Evolutionary conservation across 2,797 vertebrate species (phyloP).

Genomic region (Aotus griseimembra): DNA sequence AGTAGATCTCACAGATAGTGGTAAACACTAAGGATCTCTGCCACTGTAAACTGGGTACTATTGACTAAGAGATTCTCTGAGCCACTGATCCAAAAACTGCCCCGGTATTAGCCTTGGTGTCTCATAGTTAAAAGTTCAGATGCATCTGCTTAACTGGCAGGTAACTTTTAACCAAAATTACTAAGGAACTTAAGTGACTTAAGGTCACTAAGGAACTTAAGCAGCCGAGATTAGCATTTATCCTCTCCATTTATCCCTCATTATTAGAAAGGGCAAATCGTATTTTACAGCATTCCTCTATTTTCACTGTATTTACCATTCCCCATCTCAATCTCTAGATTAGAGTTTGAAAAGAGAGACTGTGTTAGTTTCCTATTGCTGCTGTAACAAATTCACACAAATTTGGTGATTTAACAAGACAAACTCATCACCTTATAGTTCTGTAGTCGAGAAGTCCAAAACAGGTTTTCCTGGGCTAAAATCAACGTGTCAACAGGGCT

Average conservation of each 20-base stretch:
- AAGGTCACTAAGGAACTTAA: not conserved
- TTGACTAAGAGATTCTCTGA: not conserved
- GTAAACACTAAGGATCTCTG: not conserved
- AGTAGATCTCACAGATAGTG: not conserved
- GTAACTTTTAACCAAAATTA: not conserved
- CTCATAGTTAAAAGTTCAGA: slow-evolving; percentile 25
- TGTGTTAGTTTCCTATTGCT: not conserved
- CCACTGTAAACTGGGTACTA: not conserved
- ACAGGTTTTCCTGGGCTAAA: not conserved
- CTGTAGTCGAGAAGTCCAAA: not conserved
- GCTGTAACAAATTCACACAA: not conserved
- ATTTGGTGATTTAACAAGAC: not conserved
- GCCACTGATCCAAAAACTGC: not conserved
- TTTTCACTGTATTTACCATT: not conserved
- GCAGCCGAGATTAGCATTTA: not conserved
- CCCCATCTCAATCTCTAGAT: not conserved
- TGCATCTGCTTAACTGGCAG: not conserved
- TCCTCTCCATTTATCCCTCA: not conserved
- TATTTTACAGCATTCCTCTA: not conserved
- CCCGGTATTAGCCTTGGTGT: not conserved
- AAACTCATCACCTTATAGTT: not conserved
- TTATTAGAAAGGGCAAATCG: not conserved
- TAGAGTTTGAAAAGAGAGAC: slow-evolving; percentile 6
- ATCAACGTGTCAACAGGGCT: not conserved
- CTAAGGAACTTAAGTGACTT: not conserved